A percentile compares a stretch with the other conserved stretches of the same genome.
These are phyloP conservation scores for Cistogaster globosa DNA, from an alignment of 2,888 invertebrate genomes.

Conservation along the genomic window DNA sequence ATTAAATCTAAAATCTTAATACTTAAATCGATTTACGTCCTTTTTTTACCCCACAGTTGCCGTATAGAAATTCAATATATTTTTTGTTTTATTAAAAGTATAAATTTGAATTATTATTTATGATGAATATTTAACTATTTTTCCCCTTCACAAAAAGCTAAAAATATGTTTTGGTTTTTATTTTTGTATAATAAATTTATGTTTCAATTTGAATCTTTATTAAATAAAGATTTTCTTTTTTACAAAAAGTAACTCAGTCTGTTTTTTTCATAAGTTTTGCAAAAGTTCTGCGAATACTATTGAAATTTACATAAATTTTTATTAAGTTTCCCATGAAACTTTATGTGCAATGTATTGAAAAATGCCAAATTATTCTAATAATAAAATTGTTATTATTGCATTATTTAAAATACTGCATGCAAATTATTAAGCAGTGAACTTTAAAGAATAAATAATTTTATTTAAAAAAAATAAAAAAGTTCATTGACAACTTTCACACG, in stretches of 20 bases:
- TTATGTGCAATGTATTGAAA: conserved; percentile 16
- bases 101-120: too few relatives aligned
- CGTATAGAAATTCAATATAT: too few relatives aligned
- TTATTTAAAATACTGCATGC: conserved; percentile 6
- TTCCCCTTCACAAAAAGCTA: background rate
- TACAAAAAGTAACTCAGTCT: background rate
- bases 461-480: background rate
- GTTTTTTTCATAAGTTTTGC: background rate
- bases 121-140: background rate
- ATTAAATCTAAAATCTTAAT: too few relatives aligned
- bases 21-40: too few relatives aligned
- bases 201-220: conserved; percentile 25
- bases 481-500: background rate
- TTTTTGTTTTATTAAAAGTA: too few relatives aligned
- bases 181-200: conserved; percentile 38
- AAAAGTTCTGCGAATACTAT: conserved; percentile 11
- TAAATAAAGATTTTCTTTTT: background rate
- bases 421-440: background rate
- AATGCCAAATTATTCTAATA: conserved; percentile 36
- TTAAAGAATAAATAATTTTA: background rate
- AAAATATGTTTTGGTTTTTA: background rate
- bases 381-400: conserved; percentile 22
- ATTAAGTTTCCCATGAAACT: conserved; percentile 45
- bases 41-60: too few relatives aligned
- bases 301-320: conserved; percentile 62